phyloP scores from a whole-genome alignment of 1,140 invertebrate species.

The Neoseiulus cucumeris region DNA sequence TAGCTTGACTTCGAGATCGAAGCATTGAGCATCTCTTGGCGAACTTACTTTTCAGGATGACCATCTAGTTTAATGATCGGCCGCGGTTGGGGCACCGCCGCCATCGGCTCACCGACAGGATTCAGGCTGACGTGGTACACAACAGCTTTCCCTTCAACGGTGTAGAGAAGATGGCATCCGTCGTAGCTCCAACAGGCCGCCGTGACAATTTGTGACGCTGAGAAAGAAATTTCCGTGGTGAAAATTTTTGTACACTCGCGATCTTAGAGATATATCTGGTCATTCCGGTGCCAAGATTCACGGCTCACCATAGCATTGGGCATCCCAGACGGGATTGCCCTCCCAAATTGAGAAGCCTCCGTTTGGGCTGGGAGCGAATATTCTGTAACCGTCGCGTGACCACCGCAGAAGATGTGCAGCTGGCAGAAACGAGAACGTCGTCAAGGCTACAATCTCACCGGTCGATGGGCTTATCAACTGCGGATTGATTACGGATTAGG shows the following conservation, averaged over 20 bases:
- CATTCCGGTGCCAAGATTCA: no score
- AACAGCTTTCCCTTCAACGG: neutral
- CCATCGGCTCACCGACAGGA: constrained; percentile 2
- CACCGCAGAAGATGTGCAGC: neutral
- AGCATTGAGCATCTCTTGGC: neutral
- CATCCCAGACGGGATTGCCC: neutral
- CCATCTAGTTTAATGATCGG: neutral
- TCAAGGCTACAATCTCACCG: neutral
- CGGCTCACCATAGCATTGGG: neutral
- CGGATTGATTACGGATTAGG: no score
- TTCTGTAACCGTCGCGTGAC: constrained; percentile 2
- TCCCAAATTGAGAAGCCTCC: neutral
- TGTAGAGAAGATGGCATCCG: neutral
- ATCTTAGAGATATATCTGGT: no score
- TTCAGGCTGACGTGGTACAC: neutral
- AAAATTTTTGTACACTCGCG: no score
- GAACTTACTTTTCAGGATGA: neutral
- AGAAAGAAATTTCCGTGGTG: no score
- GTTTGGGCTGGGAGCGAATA: neutral
- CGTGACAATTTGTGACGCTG: constrained; percentile 1
- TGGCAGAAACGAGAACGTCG: neutral
- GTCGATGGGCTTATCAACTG: neutral
- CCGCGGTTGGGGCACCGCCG: neutral
- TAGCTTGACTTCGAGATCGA: neutral
- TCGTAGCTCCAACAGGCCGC: constrained; percentile 4